Evolutionary conservation across 2,797 vertebrate genomes (phyloP).

Genomic region (Knipowitschia caucasica): DNA sequence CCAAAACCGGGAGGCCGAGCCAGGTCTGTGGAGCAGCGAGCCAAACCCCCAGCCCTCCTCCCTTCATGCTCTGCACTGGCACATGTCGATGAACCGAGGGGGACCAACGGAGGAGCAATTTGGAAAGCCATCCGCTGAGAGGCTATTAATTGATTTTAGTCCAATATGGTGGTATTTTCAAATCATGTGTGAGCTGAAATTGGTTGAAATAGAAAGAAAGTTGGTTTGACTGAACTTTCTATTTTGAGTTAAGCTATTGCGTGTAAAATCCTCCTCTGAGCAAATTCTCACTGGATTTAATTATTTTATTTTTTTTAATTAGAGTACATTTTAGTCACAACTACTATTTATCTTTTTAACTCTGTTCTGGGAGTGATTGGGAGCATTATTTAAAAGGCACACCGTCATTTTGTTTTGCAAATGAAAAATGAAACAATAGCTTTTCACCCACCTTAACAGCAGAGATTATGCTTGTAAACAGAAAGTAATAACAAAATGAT

Average conservation of each 20-base stretch:
- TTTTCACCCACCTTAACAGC: no score
- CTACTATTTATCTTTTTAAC: no score
- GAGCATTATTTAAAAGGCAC: no score
- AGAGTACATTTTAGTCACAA: no score
- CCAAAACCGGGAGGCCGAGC: constrained; percentile 22
- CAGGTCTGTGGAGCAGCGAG: constrained; percentile 39
- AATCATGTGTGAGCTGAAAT: constrained; percentile 8
- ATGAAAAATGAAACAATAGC: no score
- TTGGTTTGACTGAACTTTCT: neutral
- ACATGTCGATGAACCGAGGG: constrained; percentile 36
- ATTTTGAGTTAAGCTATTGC: neutral
- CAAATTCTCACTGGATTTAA: no score
- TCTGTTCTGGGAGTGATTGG: no score
- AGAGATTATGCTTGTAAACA: no score
- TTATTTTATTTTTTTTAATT: no score
- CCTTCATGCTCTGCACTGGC: constrained; percentile 3
- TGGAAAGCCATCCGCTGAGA: constrained; percentile 19
- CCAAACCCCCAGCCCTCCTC: constrained; percentile 20
- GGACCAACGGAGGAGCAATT: constrained; percentile 41
- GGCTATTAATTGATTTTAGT: constrained; percentile 30
- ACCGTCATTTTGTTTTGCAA: no score
- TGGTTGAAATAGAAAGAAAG: constrained; percentile 12
- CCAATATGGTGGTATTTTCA: constrained; percentile 20
- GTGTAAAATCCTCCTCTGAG: no score
- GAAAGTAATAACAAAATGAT: no score